Conservation (phyloP, 2,888 invertebrate genomes). For the Orthosia gothica region DNA sequence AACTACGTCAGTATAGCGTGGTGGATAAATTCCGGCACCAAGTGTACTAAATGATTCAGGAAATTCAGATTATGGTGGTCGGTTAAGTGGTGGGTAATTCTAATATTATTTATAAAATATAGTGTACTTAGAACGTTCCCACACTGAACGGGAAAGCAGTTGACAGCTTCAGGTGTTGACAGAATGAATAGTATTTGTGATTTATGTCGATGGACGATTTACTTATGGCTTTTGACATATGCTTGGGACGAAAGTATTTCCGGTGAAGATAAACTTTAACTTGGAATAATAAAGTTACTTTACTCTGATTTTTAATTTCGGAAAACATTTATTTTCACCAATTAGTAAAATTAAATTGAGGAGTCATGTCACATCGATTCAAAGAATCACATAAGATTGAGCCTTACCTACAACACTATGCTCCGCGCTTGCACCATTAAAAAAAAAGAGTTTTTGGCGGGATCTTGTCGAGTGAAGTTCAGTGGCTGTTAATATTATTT, state of each 20-base stretch:
- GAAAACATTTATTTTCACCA: no score
- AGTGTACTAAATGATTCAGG: constrained; percentile 44
- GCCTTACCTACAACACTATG: no score
- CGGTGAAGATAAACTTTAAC: not conserved
- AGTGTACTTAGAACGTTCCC: constrained; percentile 33
- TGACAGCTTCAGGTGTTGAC: constrained; percentile 28
- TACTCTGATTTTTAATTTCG: no score
- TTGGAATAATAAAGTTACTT: not conserved
- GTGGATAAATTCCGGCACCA: constrained; percentile 27
- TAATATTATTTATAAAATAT: constrained; percentile 36
- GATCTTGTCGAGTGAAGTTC: no score
- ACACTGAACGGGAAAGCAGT: constrained; percentile 26
- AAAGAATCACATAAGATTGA: no score
- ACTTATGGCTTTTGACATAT: constrained; percentile 15
- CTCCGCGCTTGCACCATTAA: no score
- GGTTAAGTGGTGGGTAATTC: constrained; percentile 34
- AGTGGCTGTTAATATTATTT: no score
- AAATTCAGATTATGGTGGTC: constrained; percentile 34
- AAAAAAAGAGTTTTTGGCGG: no score
- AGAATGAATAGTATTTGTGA: constrained; percentile 18
- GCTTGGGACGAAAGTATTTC: constrained; percentile 4
- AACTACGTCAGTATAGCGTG: constrained; percentile 16
- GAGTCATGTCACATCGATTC: no score
- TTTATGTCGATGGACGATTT: constrained; percentile 9
- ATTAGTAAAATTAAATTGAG: no score